These are phyloP conservation scores for Tyria jacobaeae DNA, from an alignment of 2,888 invertebrate species.

Conservation along the genomic window DNA sequence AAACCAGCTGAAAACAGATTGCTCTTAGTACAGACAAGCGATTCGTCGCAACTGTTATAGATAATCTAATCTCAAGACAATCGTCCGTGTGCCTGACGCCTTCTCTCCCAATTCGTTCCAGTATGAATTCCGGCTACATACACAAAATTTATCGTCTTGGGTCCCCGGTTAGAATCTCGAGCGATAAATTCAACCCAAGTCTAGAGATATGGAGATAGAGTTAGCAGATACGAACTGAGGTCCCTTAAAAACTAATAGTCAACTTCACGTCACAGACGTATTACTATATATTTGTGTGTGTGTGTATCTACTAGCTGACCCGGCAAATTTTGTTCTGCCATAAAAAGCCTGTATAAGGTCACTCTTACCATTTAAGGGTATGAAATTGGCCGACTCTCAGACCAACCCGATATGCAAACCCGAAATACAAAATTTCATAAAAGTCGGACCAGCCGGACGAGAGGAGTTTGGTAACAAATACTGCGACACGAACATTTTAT, in stretches of 20 bases:
- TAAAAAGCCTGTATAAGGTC: no score
- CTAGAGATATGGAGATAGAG: slow-evolving; percentile 38
- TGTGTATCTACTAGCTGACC: no score
- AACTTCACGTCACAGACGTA: background rate
- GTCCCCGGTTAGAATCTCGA: slow-evolving; percentile 32
- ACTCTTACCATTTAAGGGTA: no score
- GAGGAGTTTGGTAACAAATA: no score
- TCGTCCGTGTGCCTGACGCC: slow-evolving; percentile 17
- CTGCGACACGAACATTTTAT: no score
- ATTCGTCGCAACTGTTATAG: slow-evolving; percentile 6
- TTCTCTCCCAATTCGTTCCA: slow-evolving; percentile 24
- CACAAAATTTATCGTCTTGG: slow-evolving; percentile 36
- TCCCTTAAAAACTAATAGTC: slow-evolving; percentile 22
- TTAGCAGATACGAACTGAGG: slow-evolving; percentile 29
- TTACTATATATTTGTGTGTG: background rate
- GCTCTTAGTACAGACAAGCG: background rate
- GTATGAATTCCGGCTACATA: slow-evolving; percentile 34
- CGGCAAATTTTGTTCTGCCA: no score
- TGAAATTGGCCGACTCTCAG: no score
- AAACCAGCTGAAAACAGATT: background rate
- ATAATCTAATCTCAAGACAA: slow-evolving; percentile 24
- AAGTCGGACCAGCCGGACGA: no score
- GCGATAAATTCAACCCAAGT: slow-evolving; percentile 41
- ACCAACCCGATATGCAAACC: no score
- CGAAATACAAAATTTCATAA: no score